These are phyloP conservation scores for Leuciscus waleckii DNA, from an alignment of 2,797 vertebrate species.

Conservation along the genomic window DNA sequence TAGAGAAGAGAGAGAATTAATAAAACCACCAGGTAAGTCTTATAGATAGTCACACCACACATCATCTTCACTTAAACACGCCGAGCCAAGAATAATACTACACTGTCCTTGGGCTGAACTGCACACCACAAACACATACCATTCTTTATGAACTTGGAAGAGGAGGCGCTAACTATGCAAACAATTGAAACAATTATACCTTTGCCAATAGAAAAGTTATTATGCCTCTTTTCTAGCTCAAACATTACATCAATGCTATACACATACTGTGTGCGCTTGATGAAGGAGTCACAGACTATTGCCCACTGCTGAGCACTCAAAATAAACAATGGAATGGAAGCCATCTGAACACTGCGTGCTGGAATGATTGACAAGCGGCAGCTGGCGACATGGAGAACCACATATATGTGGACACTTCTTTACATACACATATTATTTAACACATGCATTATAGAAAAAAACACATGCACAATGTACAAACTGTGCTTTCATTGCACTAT, in stretches of 20 bases:
- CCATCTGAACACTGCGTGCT: constrained; percentile 65
- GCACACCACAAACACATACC: background rate
- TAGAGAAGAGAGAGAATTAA: background rate
- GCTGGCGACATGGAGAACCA: constrained; percentile 59
- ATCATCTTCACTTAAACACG: constrained; percentile 54
- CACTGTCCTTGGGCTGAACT: constrained; percentile 43
- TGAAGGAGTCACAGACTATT: constrained; percentile 53
- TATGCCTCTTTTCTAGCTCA: background rate
- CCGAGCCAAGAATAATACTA: constrained; percentile 55
- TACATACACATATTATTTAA: constrained; percentile 46
- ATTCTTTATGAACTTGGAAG: constrained; percentile 6
- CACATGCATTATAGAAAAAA: background rate
- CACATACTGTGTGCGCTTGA: constrained; percentile 29
- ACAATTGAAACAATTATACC: background rate
- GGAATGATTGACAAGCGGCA: constrained; percentile 72
- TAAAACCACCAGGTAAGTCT: background rate
- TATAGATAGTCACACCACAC: background rate
- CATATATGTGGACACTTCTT: constrained; percentile 35
- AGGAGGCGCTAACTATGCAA: background rate
- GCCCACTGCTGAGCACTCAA: constrained; percentile 61
- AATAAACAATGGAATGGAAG: constrained; percentile 72
- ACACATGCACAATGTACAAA: constrained; percentile 18
- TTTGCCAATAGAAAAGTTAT: background rate
- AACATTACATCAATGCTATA: constrained; percentile 35
- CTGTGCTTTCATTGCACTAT: background rate